phyloP scores from a whole-genome alignment of 2,797 vertebrate species.

The Pipistrellus pygmaeus region DNA sequence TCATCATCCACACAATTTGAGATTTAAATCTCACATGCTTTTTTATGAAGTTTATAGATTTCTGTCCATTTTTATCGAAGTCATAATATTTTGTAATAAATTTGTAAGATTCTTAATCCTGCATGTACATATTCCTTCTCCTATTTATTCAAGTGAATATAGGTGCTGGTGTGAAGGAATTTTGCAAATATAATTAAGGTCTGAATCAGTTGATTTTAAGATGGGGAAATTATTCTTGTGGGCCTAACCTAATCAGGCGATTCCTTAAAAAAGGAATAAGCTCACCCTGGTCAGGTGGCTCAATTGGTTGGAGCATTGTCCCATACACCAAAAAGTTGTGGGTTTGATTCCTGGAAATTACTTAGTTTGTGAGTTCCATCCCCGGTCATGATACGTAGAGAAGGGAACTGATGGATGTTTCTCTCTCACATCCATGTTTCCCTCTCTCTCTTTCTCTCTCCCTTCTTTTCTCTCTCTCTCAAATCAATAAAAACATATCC shows the following conservation, averaged over 20 bases:
- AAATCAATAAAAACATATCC: not conserved
- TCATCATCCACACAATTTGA: not conserved
- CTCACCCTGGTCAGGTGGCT: not conserved
- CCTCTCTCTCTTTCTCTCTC: not conserved
- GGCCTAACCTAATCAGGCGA: not conserved
- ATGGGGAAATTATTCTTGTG: not conserved
- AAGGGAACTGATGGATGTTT: not conserved
- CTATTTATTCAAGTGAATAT: not conserved
- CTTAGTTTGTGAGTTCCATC: not conserved
- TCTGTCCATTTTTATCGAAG: conserved; percentile 5
- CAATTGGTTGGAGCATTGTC: not conserved
- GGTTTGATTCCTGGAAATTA: not conserved
- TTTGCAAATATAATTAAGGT: not conserved
- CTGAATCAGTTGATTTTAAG: not conserved
- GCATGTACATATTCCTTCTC: not conserved
- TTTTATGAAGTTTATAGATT: not conserved
- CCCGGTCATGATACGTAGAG: rapidly evolving
- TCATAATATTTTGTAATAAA: not conserved
- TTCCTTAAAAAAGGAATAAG: not conserved
- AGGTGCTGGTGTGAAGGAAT: not conserved
- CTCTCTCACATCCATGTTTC: not conserved
- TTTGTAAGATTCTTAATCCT: not conserved
- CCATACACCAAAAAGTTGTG: not conserved
- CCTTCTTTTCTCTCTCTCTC: not conserved
- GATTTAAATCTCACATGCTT: not conserved